Percentiles rank a stretch among this genome's conserved stretches.
These are phyloP conservation scores for Hylia prasina DNA, from an alignment of 2,113 vertebrate genomes.

Conservation along the genomic window DNA sequence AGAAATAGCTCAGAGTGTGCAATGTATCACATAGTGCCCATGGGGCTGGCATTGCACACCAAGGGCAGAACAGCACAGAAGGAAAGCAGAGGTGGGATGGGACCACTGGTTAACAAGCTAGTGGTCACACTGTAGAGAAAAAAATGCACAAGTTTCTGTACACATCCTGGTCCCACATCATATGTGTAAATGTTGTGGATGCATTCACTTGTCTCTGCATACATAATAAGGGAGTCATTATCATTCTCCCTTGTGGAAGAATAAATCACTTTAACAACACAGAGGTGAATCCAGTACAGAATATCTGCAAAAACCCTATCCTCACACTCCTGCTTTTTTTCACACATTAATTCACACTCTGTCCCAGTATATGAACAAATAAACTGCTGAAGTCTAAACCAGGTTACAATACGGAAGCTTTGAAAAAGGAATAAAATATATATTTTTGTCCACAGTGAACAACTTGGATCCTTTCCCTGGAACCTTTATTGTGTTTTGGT, in stretches of 20 bases:
- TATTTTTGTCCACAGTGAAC: background rate
- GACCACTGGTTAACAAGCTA: background rate
- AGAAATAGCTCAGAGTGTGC: background rate
- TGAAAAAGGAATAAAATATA: background rate
- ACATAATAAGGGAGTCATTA: background rate
- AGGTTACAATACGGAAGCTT: background rate
- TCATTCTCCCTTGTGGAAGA: background rate
- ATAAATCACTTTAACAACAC: background rate
- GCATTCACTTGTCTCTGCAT: background rate
- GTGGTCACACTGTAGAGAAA: rapidly evolving
- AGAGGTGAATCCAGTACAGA: background rate
- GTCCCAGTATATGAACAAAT: background rate
- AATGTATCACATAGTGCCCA: background rate
- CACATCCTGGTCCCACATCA: background rate
- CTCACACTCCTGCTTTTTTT: background rate
- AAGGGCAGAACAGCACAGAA: background rate
- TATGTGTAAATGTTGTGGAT: background rate
- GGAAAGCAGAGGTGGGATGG: background rate
- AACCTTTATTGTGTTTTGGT: background rate
- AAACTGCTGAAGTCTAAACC: background rate
- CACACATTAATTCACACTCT: background rate
- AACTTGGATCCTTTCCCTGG: background rate
- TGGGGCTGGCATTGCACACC: background rate
- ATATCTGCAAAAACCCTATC: background rate
- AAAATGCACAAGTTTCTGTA: background rate